Evolutionary conservation across 2,888 invertebrate genomes (phyloP).

Genomic region (Podotricha telesiphe): DNA sequence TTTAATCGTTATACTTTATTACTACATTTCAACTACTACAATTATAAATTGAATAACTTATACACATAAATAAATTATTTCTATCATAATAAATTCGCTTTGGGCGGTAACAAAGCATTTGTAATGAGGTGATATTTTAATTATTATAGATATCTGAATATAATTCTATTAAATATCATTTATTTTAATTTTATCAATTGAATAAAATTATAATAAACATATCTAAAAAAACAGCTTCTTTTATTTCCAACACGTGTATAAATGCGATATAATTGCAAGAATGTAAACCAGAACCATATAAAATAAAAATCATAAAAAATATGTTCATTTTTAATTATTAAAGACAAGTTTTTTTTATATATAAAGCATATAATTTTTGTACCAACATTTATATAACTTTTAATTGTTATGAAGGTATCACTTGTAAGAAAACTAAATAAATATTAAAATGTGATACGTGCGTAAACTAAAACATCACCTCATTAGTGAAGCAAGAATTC

Average conservation of each 20-base stretch:
- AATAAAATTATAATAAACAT: too few species aligned
- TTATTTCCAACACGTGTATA: too few species aligned
- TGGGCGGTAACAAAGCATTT: not conserved
- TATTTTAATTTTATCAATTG: too few species aligned
- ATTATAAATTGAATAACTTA: not conserved
- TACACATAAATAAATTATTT: too few species aligned
- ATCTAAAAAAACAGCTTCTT: too few species aligned
- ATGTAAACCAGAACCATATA: not conserved
- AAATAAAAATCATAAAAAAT: not conserved
- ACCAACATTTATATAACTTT: conserved; percentile 3
- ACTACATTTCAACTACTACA: not conserved
- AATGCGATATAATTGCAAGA: not conserved
- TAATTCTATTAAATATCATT: not conserved
- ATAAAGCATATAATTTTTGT: not conserved
- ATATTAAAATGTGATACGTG: not conserved
- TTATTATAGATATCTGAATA: not conserved
- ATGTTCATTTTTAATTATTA: not conserved
- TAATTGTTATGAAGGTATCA: not conserved
- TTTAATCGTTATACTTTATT: not conserved
- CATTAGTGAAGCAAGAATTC: conserved; percentile 9
- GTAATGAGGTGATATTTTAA: not conserved
- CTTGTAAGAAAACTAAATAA: conserved; percentile 1
- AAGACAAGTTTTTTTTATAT: not conserved
- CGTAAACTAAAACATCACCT: conserved; percentile 8
- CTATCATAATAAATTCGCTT: conserved; percentile 1